Percentiles rank a stretch among this genome's conserved stretches.
phyloP scores from a whole-genome alignment of 1,140 invertebrate genomes.

The Drosophila busckii region DNA sequence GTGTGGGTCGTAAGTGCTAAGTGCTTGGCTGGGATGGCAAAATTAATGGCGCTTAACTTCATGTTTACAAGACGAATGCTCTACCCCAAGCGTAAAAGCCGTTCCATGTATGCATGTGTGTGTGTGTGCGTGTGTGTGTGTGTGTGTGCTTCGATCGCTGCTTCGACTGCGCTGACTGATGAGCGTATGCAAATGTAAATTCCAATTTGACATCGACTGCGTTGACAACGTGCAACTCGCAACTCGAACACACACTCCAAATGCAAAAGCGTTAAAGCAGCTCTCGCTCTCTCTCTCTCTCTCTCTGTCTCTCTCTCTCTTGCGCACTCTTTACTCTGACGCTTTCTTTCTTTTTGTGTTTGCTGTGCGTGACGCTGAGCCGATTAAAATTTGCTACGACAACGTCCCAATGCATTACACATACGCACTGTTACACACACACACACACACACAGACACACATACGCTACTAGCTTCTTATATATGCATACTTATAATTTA shows the following conservation, averaged over 20 bases:
- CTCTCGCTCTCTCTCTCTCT: not conserved
- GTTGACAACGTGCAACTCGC: too few species aligned
- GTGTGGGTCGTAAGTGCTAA: not conserved
- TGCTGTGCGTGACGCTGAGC: conserved; percentile 54
- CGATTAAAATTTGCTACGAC: conserved; percentile 72
- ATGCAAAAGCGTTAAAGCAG: too few species aligned
- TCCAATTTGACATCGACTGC: conserved; percentile 45
- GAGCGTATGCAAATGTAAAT: conserved; percentile 66
- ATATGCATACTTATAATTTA: too few species aligned
- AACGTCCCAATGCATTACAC: conserved; percentile 41
- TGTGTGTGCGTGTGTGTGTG: conserved; percentile 7
- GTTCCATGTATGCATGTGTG: not conserved
- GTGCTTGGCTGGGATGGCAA: conserved; percentile 25
- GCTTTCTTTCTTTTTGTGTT: too few species aligned
- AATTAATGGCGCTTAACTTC: conserved; percentile 76
- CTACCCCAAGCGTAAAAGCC: conserved; percentile 13
- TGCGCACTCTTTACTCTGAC: not conserved
- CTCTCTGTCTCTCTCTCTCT: not conserved
- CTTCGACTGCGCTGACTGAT: conserved; percentile 50
- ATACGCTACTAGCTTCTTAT: too few species aligned
- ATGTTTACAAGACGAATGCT: conserved; percentile 77
- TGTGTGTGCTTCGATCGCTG: conserved; percentile 15
- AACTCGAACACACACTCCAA: too few species aligned
- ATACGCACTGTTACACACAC: conserved; percentile 3
- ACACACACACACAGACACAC: conserved; percentile 17